Percentiles rank a stretch among this genome's conserved stretches.
phyloP scores from a whole-genome alignment of 2,888 invertebrate species.

The Serrognathus titanus region DNA sequence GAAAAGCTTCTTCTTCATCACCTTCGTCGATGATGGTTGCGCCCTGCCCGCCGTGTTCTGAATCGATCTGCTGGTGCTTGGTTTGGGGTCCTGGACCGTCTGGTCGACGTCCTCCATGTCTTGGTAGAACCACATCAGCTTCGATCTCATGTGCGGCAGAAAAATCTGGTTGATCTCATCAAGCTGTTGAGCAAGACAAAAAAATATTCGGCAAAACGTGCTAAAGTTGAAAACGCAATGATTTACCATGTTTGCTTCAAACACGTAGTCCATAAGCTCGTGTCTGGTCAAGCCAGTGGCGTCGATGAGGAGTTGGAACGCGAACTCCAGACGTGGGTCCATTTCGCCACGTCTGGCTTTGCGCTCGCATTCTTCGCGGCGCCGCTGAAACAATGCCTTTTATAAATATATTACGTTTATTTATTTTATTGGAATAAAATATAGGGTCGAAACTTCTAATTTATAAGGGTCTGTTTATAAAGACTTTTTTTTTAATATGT shows the following conservation, averaged over 20 bases:
- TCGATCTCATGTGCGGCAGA: slow-evolving; percentile 79
- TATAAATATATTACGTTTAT: too few relatives aligned
- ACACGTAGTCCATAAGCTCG: slow-evolving; percentile 87
- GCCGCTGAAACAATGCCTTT: slow-evolving; percentile 53
- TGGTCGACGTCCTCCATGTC: slow-evolving; percentile 69
- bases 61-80: slow-evolving; percentile 38
- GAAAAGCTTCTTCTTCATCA: slow-evolving; percentile 72
- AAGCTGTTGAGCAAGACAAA: slow-evolving; percentile 52
- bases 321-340: slow-evolving; percentile 88
- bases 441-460: too few relatives aligned
- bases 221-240: too few relatives aligned
- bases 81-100: slow-evolving; percentile 38
- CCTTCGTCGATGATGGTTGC: slow-evolving; percentile 42
- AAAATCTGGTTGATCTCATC: slow-evolving; percentile 87
- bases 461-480: too few relatives aligned
- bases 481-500: too few relatives aligned
- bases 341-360: slow-evolving; percentile 87
- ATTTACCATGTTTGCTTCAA: slow-evolving; percentile 81
- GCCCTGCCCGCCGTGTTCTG: slow-evolving; percentile 40
- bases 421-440: too few relatives aligned
- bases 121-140: slow-evolving; percentile 86
- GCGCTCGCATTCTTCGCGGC: slow-evolving; percentile 89
- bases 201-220: not conserved
- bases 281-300: slow-evolving; percentile 76
- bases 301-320: slow-evolving; percentile 83